A percentile compares a stretch with the other conserved stretches of the same genome.
These are phyloP conservation scores for Macrobrachium nipponense DNA, from an alignment of 1,140 invertebrate species.

Conservation along the genomic window DNA sequence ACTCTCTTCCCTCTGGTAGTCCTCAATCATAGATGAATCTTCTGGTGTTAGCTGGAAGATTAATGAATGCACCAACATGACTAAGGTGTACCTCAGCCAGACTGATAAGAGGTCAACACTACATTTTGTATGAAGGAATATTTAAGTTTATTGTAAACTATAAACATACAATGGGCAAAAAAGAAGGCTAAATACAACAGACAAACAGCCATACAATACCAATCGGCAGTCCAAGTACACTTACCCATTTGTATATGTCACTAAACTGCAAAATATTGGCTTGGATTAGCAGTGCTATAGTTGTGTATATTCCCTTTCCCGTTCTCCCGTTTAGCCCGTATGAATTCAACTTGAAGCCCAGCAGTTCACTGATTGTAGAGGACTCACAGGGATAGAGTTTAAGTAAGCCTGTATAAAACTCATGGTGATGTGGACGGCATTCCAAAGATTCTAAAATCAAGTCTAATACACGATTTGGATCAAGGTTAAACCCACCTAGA, in stretches of 20 bases:
- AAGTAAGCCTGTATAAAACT: slow-evolving; percentile 86
- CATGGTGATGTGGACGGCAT: slow-evolving; percentile 76
- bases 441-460: slow-evolving; percentile 98
- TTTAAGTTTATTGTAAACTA: too few relatives aligned
- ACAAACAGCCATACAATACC: not conserved
- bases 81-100: too few relatives aligned
- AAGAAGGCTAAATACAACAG: not conserved
- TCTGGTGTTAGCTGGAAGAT: slow-evolving; percentile 81
- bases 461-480: slow-evolving; percentile 97
- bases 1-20: slow-evolving; percentile 79
- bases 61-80: too few relatives aligned
- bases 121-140: too few relatives aligned
- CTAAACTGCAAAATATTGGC: slow-evolving; percentile 87
- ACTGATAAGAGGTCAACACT: too few relatives aligned
- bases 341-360: slow-evolving; percentile 94
- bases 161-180: too few relatives aligned
- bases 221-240: slow-evolving; percentile 56
- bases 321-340: slow-evolving; percentile 69
- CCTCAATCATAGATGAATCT: slow-evolving; percentile 83
- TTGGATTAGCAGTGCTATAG: slow-evolving; percentile 91
- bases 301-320: slow-evolving; percentile 74
- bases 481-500: slow-evolving; percentile 97
- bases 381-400: slow-evolving; percentile 87
- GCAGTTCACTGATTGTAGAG: slow-evolving; percentile 88
- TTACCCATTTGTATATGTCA: slow-evolving; percentile 92